Base-by-base conservation (phyloP, 2,888 invertebrate genomes). In the Steromphala cineraria region DNA sequence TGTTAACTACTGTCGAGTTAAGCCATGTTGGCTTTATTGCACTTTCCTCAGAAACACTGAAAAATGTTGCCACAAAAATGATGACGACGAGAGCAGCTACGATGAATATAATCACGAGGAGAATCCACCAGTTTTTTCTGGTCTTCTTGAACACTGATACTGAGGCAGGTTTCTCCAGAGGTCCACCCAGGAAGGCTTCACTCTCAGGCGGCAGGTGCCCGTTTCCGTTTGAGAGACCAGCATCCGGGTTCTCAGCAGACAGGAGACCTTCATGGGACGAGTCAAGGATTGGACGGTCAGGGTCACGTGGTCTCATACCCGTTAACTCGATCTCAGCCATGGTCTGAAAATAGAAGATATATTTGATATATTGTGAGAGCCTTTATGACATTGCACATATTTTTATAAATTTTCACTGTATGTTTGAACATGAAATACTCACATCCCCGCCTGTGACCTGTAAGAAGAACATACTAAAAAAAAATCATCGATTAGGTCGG, bases 51-150 rank as follows among this genome's bases (percentile, higher is more conserved):
- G 83, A 78, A 71, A 85, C 83, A 13, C 83, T 81, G 75, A 83
- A 85, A 28, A 82, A 82, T 5, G 83, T 71, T 5, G 79, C 81
- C 3, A 82, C 53, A 53, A 81, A 81, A 21, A 85, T 83, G 13
- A 81, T 82, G 24, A 83, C 40, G 8, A 85, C 40, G 2, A 83
- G 53, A 17, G 83, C 80, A 7, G 79, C 71, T 21, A 85, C 62
- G 17, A 81, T 74, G 31, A 82, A 80, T 10, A 79, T 31, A 46
- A 80, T 53, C n/a, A 82, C 78, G 10, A 55, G 28, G 7, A 76
- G 24, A 19, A 53, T 71, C 71, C 71, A 71, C 71, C 71, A 71
- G 13, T 71, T 76, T 31, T 52, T 19, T 19, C 55, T 76, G 15
- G 53, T 24, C 28, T 53, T 55, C 31, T 76, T 76, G 31, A 24